Percentiles rank a stretch among this genome's conserved stretches.
Evolutionary conservation across 1,140 invertebrate species (phyloP).

Genomic region (Heliothis virescens): DNA sequence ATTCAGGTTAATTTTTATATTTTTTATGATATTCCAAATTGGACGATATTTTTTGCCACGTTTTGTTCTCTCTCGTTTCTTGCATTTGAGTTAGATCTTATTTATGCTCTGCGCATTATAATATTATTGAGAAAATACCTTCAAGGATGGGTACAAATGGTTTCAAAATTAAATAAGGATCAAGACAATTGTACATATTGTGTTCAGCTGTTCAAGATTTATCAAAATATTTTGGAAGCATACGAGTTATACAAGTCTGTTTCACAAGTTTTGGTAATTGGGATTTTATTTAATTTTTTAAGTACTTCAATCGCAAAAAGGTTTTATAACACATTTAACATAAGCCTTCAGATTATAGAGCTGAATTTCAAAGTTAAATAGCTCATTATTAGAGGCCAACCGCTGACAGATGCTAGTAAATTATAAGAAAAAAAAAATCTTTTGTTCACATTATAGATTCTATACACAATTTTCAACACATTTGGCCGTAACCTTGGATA

Average conservation of each 20-base stretch:
- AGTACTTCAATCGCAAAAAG: too few species aligned
- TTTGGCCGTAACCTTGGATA: too few species aligned
- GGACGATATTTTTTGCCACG: not conserved
- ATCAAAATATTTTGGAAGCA: conserved; percentile 11
- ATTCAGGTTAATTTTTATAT: not conserved
- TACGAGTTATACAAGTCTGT: not conserved
- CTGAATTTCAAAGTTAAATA: too few species aligned
- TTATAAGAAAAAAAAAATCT: too few species aligned
- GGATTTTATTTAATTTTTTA: not conserved
- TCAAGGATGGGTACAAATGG: not conserved
- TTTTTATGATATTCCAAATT: not conserved
- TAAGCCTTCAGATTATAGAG: too few species aligned
- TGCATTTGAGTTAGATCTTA: not conserved
- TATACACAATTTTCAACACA: too few species aligned
- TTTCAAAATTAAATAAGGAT: not conserved
- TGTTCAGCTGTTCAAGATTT: not conserved
- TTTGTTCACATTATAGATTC: too few species aligned
- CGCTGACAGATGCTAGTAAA: too few species aligned
- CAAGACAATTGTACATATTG: not conserved
- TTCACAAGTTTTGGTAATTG: conserved; percentile 4
- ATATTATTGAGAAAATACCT: not conserved
- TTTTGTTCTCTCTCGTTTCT: not conserved
- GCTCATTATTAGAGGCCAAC: too few species aligned
- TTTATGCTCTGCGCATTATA: not conserved
- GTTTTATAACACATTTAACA: too few species aligned